Base-by-base conservation (phyloP, 2,888 invertebrate genomes). In the Lithosia quadra region DNA sequence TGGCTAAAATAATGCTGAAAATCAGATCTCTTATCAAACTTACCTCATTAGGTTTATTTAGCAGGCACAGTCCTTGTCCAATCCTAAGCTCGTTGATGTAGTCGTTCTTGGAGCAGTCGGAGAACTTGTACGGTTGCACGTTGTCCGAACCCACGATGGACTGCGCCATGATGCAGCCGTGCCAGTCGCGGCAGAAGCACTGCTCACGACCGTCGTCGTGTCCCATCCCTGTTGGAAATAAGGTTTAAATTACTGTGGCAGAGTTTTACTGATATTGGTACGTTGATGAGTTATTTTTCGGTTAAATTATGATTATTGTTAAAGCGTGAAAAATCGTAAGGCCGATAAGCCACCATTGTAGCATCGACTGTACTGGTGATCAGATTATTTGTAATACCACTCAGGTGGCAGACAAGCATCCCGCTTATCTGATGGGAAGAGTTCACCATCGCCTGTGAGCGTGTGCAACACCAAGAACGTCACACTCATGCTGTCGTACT, bases 101-200 rank as follows among this genome's bases (percentile, higher is more conserved):
- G 92, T 98, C 98, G 75, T 97, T 96, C 92, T 97, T 96, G 88
- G 99, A 99, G 95, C 99, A 99, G 87, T 98, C 98, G 55, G 99
- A 99, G 95, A 99, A 99, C 95, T 98, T 98, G 95, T 99, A 99
- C 3, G 99, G 99, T 91, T 99, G 98, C 65, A 99, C 98, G 90
- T 98, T 98, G 89, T 98, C 98, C 84, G 97, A 95, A 43, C 98
- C 98, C 59, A 98, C 98, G 86, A 99, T 98, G 76, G 97, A 97
- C 94, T 98, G 98, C 65, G 98, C 97, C 99, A 99, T 99, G 90
- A 99, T 98, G 93, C 99, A 99, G 74, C 99, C 99, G 92, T 99
- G 98, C 98, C 98, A 99, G 94, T 98, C 98, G 73, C 97, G 96
- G 92, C 99, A 99, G 91, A 97, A 97, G 91, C 99, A 99, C 89